Evolutionary conservation across 2,797 vertebrate species (phyloP).

Genomic region (Novumbra hubbsi): DNA sequence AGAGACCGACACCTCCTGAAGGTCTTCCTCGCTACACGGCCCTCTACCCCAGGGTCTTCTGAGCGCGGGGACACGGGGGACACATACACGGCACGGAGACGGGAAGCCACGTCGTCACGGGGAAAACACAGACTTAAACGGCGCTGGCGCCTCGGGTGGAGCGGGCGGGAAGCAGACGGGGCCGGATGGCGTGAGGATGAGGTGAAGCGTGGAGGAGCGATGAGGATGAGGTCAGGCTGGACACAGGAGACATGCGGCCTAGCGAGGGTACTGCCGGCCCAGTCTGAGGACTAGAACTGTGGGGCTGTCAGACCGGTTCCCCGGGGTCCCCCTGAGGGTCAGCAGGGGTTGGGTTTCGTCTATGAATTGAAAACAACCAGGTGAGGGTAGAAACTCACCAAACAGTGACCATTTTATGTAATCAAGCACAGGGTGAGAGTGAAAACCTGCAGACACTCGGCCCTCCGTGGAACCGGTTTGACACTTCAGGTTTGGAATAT

Average conservation of each 20-base stretch:
- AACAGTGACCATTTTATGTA: no score
- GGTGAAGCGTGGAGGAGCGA: no score
- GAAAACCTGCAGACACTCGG: no score
- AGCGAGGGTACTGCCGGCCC: background rate
- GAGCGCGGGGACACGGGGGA: conserved; percentile 23
- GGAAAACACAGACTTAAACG: conserved; percentile 28
- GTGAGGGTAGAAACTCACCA: no score
- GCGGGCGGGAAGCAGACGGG: conserved; percentile 56
- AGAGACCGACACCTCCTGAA: background rate
- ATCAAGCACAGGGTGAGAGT: no score
- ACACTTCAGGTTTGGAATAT: no score
- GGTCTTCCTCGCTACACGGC: background rate
- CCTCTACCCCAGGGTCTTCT: background rate
- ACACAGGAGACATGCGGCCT: background rate
- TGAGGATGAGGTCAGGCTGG: background rate
- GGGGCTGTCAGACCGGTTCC: no score
- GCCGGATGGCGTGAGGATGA: background rate
- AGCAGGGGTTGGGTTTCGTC: no score
- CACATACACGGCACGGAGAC: background rate
- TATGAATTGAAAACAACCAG: no score
- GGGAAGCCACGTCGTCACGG: conserved; percentile 18
- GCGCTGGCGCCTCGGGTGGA: conserved; percentile 44
- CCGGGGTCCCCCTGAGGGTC: no score
- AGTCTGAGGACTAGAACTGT: background rate
- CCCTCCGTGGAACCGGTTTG: no score